Base-by-base conservation (phyloP, 2,888 invertebrate genomes). In the Melieria omissa region DNA sequence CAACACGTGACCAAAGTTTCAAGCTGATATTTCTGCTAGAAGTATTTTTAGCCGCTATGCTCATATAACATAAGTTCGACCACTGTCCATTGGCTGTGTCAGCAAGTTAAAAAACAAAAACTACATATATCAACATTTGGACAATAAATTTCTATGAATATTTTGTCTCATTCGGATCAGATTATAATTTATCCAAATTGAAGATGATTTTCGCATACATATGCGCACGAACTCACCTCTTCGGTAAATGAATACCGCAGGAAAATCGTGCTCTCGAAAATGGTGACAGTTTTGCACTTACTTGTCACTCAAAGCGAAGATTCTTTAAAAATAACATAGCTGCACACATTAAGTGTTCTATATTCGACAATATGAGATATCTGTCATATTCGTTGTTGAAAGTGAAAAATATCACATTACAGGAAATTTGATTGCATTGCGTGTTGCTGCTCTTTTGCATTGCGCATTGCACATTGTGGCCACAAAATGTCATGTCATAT, bases 361-460 rank as follows among this genome's bases (percentile, higher is more conserved):
- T 55, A 62, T 29, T 29, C 29, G 29, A 29, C 64, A 55, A 61
- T 44, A 69, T 78, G 78, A 65, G 55, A 61, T 70, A 73, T 65
- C 82, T 82, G 78, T 82, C 82, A 82, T 79, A 82, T 82, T 82
- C 77, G 77, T 66, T 63, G 80, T 79, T 74, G 76, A 80, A 82
- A 82, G 80, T 82, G 78, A 82, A 82, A 82, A 83, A 80, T 83
- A 82, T 82, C 82, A 75, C 73, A 78, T 82, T 80, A 83, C 82
- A 82, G 82, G 82, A 83, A 82, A 83, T 82, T 80, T 82, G 49
- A 61, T 60, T 45, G n/a, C 12, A 55, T 60, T 60, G 44, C 41
- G 29, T 29, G 29, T 29, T 29, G 29, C 29, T 29, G 29, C 29
- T 29, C 29, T 29, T 60, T 60, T 60, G 60, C 60, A 60, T 10